phyloP scores from a whole-genome alignment of 37 sponge, comb jelly and placozoan species.

The Amphimedon queenslandica region DNA sequence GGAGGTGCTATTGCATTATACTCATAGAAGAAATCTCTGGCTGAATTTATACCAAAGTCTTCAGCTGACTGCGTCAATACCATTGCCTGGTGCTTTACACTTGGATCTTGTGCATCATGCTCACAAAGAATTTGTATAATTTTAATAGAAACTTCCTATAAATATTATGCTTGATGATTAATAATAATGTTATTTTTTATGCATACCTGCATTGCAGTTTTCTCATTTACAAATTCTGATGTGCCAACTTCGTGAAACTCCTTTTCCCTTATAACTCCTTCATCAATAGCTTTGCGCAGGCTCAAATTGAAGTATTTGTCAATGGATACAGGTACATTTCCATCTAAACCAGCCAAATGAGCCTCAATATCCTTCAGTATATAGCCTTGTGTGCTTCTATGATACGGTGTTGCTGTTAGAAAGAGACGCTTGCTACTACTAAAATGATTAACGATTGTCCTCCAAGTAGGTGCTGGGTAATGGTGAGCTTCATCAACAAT shows the following conservation, averaged over 20 bases:
- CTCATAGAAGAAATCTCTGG: not conserved
- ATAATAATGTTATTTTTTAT: no score
- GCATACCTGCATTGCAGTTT: no score
- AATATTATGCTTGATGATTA: no score
- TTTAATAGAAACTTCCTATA: not conserved
- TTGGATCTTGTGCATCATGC: slow-evolving; percentile 17
- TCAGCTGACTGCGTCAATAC: slow-evolving; percentile 3
- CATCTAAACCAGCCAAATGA: no score
- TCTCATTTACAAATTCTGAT: no score
- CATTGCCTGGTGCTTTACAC: slow-evolving; percentile 25
- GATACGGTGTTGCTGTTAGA: not conserved
- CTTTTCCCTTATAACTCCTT: not conserved
- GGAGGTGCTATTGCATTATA: not conserved
- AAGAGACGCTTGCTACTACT: not conserved
- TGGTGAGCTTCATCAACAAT: slow-evolving; percentile 41
- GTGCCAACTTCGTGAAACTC: no score
- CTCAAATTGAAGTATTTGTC: not conserved
- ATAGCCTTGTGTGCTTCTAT: no score
- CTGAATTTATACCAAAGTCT: slow-evolving; percentile 5
- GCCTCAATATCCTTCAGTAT: no score
- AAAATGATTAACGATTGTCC: slow-evolving; percentile 11
- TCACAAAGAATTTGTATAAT: not conserved
- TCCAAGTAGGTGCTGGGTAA: slow-evolving; percentile 32
- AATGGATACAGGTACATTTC: not conserved
- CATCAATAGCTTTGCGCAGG: not conserved